Base-by-base conservation (phyloP, 1,140 invertebrate species). In the Cherax destructor region DNA sequence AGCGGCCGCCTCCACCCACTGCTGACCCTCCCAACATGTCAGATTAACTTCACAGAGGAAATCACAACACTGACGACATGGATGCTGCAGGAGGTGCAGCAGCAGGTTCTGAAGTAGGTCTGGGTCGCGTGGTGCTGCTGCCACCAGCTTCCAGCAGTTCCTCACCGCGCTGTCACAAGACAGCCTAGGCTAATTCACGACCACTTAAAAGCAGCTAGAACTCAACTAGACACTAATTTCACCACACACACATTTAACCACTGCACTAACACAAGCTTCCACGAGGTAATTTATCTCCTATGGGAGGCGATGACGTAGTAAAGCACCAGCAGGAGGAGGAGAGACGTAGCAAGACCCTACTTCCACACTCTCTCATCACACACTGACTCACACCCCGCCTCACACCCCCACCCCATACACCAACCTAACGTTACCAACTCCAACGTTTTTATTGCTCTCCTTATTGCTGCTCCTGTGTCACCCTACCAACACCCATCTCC, bases 271-370 rank as follows among this genome's bases (percentile, higher is more conserved):
- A 74, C 56, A 52, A 56, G 24, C 79, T 21, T 52, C 50, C 13
- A 21, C 79, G 4, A 11, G 24, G 11, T 1, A 30, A 52, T 80
- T 30, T 74, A 74, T 74, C 69, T 74, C 69, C 79, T 81, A 24
- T n/a, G n/a, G n/a, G 50, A 81, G 79, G 56, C 30, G 79, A 81
- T 81, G 79, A 56, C 50, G 79, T 56, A 56, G 79, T 52, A 81
- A 56, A 5, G 49, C 24, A 11, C 50, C 50, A 59, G 11, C 16
- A 47, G 41, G 18, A 59, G 50, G 13, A 50, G 13, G 56, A 56
- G 79, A 81, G 79, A 47, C 6, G 7, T 50, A 81, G 50, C 50
- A 59, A 24, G 18, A n/a, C 52, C 24, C 50, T 16, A 18, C 56
- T 50, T 56, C 78, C 24, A 59, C 79, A n/a, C n/a, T n/a, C n/a